Conservation (phyloP, 2,888 invertebrate species). For the Cataglyphis rosenhaueri region DNA sequence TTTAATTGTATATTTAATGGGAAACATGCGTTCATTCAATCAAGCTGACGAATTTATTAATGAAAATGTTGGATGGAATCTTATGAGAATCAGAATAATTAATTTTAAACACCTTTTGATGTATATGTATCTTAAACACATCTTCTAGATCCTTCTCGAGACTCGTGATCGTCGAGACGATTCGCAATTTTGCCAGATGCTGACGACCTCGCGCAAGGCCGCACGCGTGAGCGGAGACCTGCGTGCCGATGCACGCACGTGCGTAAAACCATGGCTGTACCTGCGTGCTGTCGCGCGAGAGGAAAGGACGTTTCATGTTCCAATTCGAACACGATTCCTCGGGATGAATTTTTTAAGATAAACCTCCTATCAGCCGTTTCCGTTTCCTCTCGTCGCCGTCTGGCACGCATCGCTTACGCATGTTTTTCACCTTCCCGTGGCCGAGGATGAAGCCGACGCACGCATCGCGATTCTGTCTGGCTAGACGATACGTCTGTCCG, state of each 20-base stretch:
- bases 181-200: conserved; percentile 45
- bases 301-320: conserved; percentile 79
- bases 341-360: conserved; percentile 75
- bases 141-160: background rate
- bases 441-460: conserved; percentile 14
- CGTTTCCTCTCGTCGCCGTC: conserved; percentile 67
- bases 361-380: conserved; percentile 74
- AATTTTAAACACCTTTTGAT: background rate
- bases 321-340: conserved; percentile 74
- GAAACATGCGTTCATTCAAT: background rate
- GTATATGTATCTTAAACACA: background rate
- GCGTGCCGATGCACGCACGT: conserved; percentile 51
- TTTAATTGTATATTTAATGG: background rate
- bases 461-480: conserved; percentile 40
- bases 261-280: conserved; percentile 38
- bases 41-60: background rate
- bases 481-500: conserved; percentile 51
- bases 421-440: background rate
- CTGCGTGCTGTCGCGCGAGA: conserved; percentile 54
- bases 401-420: conserved; percentile 50
- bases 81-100: background rate
- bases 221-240: conserved; percentile 24
- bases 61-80: background rate
- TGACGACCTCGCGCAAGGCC: conserved; percentile 54
- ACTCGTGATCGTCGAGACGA: conserved; percentile 19